Evolutionary conservation across 92 coral and sea anemone genomes (phyloP), one percentile per base, ranked within the genome.

Genomic region (Umimayanthus chanpuru): DNA sequence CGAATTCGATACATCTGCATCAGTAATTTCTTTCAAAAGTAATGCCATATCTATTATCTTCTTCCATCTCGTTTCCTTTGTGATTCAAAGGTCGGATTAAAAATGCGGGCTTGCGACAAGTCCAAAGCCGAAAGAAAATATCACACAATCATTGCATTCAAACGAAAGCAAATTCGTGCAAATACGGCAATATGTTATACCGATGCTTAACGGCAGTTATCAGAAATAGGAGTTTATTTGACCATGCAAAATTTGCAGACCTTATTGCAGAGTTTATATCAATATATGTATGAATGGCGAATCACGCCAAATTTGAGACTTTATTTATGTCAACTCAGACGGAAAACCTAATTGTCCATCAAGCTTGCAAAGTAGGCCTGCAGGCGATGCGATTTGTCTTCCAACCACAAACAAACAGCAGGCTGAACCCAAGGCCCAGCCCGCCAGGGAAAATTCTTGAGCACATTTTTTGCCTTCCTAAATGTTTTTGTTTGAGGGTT

Each of bases 1-100:
- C 65, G 39, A 83, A 83, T 71, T 49, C 47, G 87, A 70, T 83
- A 83, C 87, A 83, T 83, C 77, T 83, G 78, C 87, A 83, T 67
- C 77, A 83, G 67, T 47, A 30, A 83, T 47, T 43, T 44, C 58
- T 73, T 82, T 70, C n/a, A 83, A 44, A 83, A 70, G 77, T 70
- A 83, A 83, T 68, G 67, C 58, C 36, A 25, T 67, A 40, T 47
- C 65, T 83, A 10, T 83, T 70, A 78, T 78, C 82, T 47, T 47
- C 55, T 23, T 55, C 25, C 58, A 14, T 80, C 43, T 30, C 30
- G 41, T 55, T 80, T 56, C 68, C 84, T 49, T 55, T 80, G 84
- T 80, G n/a, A 55, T 80, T 80, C 70, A 80, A 61, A 61, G 67
- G 15, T 26, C 23, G 68, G 84, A 80, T 53, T 55, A 80, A 79